Conservation (phyloP, 2,797 vertebrate species). For the Gallinago nigripennis region DNA sequence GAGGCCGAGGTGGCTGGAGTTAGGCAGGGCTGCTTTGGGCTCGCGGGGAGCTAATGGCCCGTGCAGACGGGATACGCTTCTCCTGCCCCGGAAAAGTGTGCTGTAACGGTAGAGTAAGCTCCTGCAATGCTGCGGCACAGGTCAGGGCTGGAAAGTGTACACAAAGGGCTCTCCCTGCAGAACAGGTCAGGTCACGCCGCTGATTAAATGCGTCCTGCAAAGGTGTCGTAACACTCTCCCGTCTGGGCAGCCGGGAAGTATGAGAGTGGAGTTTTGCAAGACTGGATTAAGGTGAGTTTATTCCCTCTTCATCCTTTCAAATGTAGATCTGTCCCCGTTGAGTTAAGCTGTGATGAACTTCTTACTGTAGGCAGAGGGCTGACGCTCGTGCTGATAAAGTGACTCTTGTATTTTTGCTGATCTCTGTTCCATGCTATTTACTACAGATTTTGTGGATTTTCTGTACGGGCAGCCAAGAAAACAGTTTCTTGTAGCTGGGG, state of each 20-base stretch:
- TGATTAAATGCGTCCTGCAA: neutral
- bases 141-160: neutral
- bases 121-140: neutral
- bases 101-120: neutral
- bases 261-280: neutral
- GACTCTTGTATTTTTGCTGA: conserved; percentile 12
- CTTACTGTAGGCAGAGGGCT: neutral
- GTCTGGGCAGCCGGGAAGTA: neutral
- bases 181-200: conserved; percentile 7
- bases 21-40: neutral
- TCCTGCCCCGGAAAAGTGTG: accelerated
- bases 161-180: neutral
- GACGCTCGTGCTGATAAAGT: neutral
- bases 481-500: neutral
- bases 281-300: neutral
- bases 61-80: accelerated
- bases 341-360: neutral
- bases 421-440: neutral
- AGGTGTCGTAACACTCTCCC: neutral
- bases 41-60: accelerated
- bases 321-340: neutral
- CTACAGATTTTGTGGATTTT: neutral
- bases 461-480: neutral
- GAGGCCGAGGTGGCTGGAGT: neutral
- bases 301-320: neutral